Evolutionary conservation across 2,113 vertebrate genomes (phyloP).

Genomic region (Psammodynastes pulverulentus): DNA sequence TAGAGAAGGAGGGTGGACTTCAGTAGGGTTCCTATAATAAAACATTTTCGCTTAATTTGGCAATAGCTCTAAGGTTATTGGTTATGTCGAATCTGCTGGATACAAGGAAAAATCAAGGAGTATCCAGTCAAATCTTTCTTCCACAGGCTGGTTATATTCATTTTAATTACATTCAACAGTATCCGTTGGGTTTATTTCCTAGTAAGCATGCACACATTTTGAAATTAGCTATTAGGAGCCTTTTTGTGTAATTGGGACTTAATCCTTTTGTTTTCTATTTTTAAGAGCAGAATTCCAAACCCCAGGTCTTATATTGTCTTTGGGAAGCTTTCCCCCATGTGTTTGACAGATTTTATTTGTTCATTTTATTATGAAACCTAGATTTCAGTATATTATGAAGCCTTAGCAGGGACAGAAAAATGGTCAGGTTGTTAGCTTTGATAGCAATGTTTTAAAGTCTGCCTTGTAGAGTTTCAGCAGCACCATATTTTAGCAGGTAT

Average conservation of each 20-base stretch:
- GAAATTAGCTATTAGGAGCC: neutral
- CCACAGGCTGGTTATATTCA: neutral
- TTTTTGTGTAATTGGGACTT: neutral
- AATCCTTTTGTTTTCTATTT: neutral
- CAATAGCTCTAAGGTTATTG: neutral
- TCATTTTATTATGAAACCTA: neutral
- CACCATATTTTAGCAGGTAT: neutral
- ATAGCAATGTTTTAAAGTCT: neutral
- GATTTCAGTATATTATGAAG: neutral
- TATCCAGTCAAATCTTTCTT: neutral
- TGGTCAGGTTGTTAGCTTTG: neutral
- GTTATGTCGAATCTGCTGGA: neutral
- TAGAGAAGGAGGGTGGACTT: neutral
- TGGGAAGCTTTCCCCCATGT: constrained; percentile 2
- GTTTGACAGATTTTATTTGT: neutral
- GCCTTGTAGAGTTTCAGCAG: neutral
- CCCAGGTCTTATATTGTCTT: neutral
- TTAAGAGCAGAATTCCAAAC: neutral
- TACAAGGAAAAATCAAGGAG: neutral
- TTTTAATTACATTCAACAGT: neutral
- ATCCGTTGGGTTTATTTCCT: neutral
- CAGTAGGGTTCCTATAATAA: neutral
- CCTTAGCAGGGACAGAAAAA: neutral
- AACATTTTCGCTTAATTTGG: neutral
- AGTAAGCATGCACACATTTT: neutral